Evolutionary conservation across 2,888 invertebrate genomes (phyloP), one percentile per base, ranked within the genome.

Genomic region (Lomographa bimaculata): DNA sequence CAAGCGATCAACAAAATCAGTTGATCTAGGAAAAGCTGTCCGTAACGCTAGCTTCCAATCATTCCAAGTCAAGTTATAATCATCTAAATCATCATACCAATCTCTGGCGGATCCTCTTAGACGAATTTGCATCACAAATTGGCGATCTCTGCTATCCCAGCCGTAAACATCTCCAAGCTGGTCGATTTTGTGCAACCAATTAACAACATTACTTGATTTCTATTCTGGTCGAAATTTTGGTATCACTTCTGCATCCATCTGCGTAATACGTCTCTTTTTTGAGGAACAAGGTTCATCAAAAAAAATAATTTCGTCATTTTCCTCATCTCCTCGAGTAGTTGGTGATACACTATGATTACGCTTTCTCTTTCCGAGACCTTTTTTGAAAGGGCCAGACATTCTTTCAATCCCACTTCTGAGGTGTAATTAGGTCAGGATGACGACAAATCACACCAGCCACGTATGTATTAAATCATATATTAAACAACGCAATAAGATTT

Each of bases 131-230:
- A n/a, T n/a, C n/a, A n/a, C n/a, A n/a, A n/a, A n/a, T n/a, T n/a
- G n/a, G n/a, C n/a, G n/a, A n/a, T n/a, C n/a, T n/a, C n/a, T n/a
- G n/a, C n/a, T n/a, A n/a, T n/a, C n/a, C n/a, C n/a, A n/a, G n/a
- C n/a, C 57, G 27, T 60, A 60, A 1, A 65, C 45, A 5, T 60
- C 54, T 0, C 62, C 64, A 0, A 64, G 43, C 16, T 61, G 60
- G 7, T 61, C 65, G 11, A 66, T 63, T 34, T 59, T 64, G 18
- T 59, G 50, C 5, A 63, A 12, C 60, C 62, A 65, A 0, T 45
- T 40, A 2, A n/a, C 38, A 0, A 62, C 54, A 17, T 53, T 52
- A 20, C 43, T 45, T 0, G 12, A 9, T 0, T 37, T 45, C 1
- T 51, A 38, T 2, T 52, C 56, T 2, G 59, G 59, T 0, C 26